These are phyloP conservation scores for Brevipalpus yothersi DNA, from an alignment of 1,140 invertebrate species.

Conservation along the genomic window DNA sequence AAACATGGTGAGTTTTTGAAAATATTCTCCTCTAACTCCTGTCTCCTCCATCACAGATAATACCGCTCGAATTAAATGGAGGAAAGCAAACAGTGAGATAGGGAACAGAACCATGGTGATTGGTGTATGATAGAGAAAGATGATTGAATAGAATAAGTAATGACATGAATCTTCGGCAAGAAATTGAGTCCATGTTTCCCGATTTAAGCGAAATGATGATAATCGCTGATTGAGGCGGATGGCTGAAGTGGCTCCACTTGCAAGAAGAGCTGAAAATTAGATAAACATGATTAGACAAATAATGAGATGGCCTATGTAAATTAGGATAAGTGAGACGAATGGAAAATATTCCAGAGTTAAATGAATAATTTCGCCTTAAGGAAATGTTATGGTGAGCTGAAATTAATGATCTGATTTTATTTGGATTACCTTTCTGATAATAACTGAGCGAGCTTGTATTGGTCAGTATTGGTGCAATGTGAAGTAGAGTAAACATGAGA, in stretches of 20 bases:
- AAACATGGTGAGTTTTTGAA: conserved; percentile 13
- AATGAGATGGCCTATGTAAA: no score
- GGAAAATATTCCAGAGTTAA: no score
- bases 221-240: conserved; percentile 75
- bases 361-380: no score
- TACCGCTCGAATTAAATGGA: conserved; percentile 35
- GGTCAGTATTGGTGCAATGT: conserved; percentile 44
- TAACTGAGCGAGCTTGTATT: conserved; percentile 38
- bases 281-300: no score
- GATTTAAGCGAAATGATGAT: conserved; percentile 35
- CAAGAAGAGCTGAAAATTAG: conserved; percentile 36
- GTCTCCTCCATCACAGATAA: background rate
- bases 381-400: conserved; percentile 39
- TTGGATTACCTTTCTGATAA: conserved; percentile 17
- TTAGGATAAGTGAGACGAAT: no score
- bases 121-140: conserved; percentile 68
- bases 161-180: conserved; percentile 83
- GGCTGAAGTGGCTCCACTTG: conserved; percentile 75
- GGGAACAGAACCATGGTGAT: conserved; percentile 68
- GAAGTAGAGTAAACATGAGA: conserved; percentile 52
- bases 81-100: conserved; percentile 59
- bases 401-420: background rate
- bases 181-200: conserved; percentile 49
- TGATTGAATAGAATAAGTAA: conserved; percentile 76
- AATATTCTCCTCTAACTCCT: conserved; percentile 5